These are phyloP conservation scores for Eunapius fragilis DNA, from an alignment of 37 sponge, comb jelly and placozoan genomes.

Conservation along the genomic window DNA sequence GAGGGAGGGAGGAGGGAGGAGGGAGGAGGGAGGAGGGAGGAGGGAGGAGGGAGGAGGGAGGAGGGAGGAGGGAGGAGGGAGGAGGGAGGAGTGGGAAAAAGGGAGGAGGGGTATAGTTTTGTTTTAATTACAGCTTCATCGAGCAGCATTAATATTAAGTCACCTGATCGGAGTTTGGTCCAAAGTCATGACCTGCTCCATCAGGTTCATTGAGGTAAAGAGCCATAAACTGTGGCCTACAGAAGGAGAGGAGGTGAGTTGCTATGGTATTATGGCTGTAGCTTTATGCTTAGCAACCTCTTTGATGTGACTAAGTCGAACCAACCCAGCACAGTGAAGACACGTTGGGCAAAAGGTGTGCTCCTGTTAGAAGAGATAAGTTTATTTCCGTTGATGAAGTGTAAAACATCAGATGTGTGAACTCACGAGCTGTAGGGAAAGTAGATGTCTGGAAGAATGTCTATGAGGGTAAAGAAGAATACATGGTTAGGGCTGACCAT, in stretches of 20 bases:
- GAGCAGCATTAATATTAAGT: too few relatives aligned
- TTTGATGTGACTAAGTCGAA: constrained; percentile 34
- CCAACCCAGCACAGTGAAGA: constrained; percentile 37
- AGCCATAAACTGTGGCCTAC: constrained; percentile 70
- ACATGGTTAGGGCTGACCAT: too few relatives aligned
- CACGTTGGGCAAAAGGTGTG: neutral
- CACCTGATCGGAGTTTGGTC: constrained; percentile 68
- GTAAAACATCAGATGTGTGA: neutral
- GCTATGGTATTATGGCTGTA: neutral
- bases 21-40: too few relatives aligned
- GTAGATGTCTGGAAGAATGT: constrained; percentile 31
- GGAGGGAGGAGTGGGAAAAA: neutral
- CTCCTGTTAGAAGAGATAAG: neutral
- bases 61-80: constrained; percentile 12
- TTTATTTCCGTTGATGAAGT: too few relatives aligned
- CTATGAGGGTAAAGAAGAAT: neutral
- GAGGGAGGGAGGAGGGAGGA: too few relatives aligned
- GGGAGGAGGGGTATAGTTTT: neutral
- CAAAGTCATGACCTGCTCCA: constrained; percentile 65
- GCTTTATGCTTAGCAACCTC: constrained; percentile 23
- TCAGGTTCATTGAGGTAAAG: constrained; percentile 79
- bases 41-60: too few relatives aligned
- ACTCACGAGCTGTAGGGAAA: constrained; percentile 41
- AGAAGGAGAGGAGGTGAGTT: neutral
- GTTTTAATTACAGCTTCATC: too few relatives aligned